phyloP scores from a whole-genome alignment of 2,797 vertebrate species.

The Luscinia megarhynchos region DNA sequence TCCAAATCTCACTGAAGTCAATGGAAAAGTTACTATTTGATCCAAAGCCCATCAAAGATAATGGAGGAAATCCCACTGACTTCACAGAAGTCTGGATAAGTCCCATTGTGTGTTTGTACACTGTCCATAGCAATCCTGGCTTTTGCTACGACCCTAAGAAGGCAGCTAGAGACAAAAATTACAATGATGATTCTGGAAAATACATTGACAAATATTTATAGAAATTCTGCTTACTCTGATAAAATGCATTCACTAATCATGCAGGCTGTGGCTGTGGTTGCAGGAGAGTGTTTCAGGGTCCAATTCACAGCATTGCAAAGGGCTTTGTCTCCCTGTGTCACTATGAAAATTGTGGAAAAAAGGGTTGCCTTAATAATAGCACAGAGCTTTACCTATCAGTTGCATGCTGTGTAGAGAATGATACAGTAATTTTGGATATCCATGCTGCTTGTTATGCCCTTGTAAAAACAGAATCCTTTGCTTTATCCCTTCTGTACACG shows the following conservation, averaged over 20 bases:
- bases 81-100: background rate
- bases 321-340: background rate
- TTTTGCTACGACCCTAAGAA: background rate
- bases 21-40: background rate
- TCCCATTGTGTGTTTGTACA: background rate
- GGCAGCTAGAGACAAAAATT: background rate
- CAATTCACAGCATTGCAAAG: background rate
- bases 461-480: background rate
- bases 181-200: background rate
- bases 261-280: background rate
- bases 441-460: background rate
- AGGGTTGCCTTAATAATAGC: background rate
- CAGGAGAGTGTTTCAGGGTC: background rate
- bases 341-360: background rate
- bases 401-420: background rate
- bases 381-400: background rate
- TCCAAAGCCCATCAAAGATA: background rate
- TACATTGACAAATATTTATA: background rate
- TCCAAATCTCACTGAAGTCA: background rate
- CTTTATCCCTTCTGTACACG: background rate
- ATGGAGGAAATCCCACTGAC: background rate
- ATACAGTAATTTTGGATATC: background rate
- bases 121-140: background rate
- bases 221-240: background rate
- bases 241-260: background rate